phyloP scores from a whole-genome alignment of 2,797 vertebrate genomes.

The Psittacula derbiana region DNA sequence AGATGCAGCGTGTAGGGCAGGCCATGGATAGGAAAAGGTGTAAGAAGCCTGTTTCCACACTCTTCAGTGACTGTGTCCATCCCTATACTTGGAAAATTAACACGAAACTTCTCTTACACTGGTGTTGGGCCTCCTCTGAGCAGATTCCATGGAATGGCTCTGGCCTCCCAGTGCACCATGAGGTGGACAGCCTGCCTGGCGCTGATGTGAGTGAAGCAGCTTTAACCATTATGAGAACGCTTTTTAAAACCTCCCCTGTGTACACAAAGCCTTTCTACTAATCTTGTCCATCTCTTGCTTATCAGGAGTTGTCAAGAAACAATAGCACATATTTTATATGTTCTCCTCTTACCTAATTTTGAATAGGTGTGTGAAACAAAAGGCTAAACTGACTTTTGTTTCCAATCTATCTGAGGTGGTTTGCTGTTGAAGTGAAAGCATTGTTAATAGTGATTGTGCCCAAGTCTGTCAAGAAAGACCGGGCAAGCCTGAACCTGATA shows the following conservation, averaged over 20 bases:
- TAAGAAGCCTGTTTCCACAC: not conserved
- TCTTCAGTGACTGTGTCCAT: not conserved
- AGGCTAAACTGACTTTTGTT: not conserved
- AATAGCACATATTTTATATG: not conserved
- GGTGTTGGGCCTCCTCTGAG: not conserved
- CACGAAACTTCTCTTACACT: not conserved
- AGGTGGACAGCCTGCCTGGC: not conserved
- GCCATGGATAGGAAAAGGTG: not conserved
- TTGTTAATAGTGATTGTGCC: not conserved
- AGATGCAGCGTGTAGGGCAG: not conserved
- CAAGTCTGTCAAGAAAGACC: not conserved
- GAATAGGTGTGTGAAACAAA: constrained; percentile 27
- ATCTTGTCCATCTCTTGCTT: constrained; percentile 18
- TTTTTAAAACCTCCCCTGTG: not conserved
- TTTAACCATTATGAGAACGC: not conserved
- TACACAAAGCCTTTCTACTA: constrained; percentile 3
- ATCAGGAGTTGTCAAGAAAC: not conserved
- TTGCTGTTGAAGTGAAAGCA: not conserved
- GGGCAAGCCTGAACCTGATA: constrained; percentile 4
- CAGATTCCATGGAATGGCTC: not conserved
- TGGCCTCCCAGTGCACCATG: too few species aligned
- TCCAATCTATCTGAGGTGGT: not conserved
- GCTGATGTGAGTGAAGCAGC: not conserved
- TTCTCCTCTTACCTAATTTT: constrained; percentile 19
- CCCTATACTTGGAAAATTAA: not conserved